Conservation (phyloP, 2,888 invertebrate species). For the Euspilapteryx auroguttella region DNA sequence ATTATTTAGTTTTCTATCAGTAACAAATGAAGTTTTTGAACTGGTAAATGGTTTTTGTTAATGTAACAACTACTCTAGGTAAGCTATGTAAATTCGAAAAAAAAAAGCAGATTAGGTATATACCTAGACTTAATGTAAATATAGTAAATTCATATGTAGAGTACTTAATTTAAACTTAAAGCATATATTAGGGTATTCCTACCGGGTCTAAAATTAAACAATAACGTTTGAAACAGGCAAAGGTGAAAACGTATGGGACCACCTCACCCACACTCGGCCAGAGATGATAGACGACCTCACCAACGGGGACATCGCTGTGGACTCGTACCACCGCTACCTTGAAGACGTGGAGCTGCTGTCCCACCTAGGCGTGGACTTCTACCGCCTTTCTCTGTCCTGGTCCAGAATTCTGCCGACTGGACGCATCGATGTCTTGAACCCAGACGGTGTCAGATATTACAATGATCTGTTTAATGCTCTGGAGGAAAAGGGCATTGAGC, state of each 20-base stretch:
- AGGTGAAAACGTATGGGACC: slow-evolving; percentile 67
- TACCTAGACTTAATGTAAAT: too few species aligned
- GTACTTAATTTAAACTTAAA: too few species aligned
- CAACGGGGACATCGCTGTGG: slow-evolving; percentile 70
- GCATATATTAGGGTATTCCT: too few species aligned
- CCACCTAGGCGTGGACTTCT: slow-evolving; percentile 57
- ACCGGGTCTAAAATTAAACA: too few species aligned
- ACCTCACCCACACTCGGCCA: slow-evolving; percentile 46
- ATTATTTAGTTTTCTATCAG: too few species aligned
- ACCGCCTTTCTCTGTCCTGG: slow-evolving; percentile 66
- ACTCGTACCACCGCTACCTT: slow-evolving; percentile 68
- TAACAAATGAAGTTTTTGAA: too few species aligned
- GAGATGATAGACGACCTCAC: slow-evolving; percentile 63
- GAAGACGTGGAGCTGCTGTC: slow-evolving; percentile 59
- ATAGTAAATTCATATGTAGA: too few species aligned
- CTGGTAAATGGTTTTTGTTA: too few species aligned
- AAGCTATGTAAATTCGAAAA: too few species aligned
- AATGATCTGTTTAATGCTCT: slow-evolving; percentile 66
- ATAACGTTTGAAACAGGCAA: too few species aligned
- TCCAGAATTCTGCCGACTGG: slow-evolving; percentile 66
- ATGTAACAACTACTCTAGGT: too few species aligned
- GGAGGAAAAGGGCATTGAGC: slow-evolving; percentile 63
- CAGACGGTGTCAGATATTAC: slow-evolving; percentile 67
- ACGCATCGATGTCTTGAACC: slow-evolving; percentile 53
- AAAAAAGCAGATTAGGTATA: too few species aligned